These are phyloP conservation scores for Thamnophis elegans DNA, from an alignment of 2,797 vertebrate genomes.

Conservation along the genomic window DNA sequence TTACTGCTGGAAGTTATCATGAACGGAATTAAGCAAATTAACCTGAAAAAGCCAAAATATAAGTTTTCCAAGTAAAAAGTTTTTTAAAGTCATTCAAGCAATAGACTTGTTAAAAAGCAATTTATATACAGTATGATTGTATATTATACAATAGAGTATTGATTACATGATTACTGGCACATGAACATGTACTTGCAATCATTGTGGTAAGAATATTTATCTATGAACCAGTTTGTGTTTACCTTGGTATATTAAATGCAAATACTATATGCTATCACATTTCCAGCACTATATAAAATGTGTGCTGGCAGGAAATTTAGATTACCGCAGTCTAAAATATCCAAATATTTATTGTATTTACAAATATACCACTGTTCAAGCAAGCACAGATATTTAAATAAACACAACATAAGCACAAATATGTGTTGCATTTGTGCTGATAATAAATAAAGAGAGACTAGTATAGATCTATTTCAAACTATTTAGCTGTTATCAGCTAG, in stretches of 20 bases:
- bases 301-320: neutral
- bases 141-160: neutral
- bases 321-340: neutral
- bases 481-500: too few species aligned
- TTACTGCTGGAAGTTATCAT: slow-evolving; percentile 98
- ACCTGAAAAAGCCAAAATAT: slow-evolving; percentile 72
- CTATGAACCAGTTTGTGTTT: neutral
- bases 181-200: neutral
- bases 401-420: neutral
- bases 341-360: neutral
- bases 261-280: neutral
- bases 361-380: neutral
- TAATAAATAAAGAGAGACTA: too few species aligned
- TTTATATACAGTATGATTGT: neutral
- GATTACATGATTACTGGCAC: neutral
- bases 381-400: neutral
- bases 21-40: slow-evolving; percentile 93
- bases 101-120: neutral
- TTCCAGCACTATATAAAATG: neutral
- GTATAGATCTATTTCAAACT: too few species aligned
- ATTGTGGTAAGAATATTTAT: neutral
- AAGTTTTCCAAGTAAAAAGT: neutral
- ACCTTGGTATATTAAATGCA: neutral
- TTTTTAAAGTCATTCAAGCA: neutral
- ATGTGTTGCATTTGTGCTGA: too few species aligned